phyloP scores from a whole-genome alignment of 2,797 vertebrate species.

The Leucoraja ocellata region DNA sequence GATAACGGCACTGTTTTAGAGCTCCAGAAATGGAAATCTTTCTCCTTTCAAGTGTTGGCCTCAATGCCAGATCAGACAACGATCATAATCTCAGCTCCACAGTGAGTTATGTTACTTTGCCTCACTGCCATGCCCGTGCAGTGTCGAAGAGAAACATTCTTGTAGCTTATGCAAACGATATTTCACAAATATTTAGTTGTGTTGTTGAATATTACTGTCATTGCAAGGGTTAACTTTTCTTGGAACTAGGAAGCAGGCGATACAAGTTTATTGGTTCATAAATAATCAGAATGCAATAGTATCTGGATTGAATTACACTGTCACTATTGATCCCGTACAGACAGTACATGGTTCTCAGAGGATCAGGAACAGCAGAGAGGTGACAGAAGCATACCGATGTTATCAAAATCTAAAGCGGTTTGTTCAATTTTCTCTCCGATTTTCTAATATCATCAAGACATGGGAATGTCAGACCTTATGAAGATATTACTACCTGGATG shows the following conservation, averaged over 20 bases:
- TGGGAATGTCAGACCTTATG: neutral
- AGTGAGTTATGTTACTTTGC: neutral
- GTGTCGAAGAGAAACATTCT: neutral
- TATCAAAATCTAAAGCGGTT: constrained; percentile 14
- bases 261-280: constrained; percentile 8
- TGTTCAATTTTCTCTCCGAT: constrained; percentile 9
- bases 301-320: constrained; percentile 7
- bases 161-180: neutral
- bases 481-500: constrained; percentile 15
- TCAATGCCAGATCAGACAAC: too few relatives aligned
- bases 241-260: neutral
- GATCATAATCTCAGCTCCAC: too few relatives aligned
- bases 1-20: neutral
- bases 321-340: neutral
- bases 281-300: neutral
- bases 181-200: neutral
- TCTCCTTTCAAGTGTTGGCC: neutral
- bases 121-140: neutral
- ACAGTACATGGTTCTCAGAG: neutral
- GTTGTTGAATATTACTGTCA: neutral
- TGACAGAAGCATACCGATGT: neutral
- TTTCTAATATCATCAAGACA: constrained; percentile 18
- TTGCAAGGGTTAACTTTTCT: neutral
- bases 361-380: neutral
- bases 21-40: neutral